Conservation (phyloP, 1,140 invertebrate genomes). For the Tetraneura akinire region DNA sequence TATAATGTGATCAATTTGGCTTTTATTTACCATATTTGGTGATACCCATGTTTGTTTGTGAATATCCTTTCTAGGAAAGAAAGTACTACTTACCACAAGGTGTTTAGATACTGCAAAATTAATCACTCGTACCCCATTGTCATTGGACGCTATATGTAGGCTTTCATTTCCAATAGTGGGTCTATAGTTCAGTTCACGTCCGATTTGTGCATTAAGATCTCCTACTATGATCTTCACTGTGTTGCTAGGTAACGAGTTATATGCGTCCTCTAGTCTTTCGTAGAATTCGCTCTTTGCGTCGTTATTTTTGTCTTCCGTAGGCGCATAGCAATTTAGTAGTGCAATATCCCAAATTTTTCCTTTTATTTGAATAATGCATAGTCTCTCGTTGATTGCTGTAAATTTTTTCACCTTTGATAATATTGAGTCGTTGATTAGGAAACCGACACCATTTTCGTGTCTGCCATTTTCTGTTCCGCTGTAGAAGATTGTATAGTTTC, state of each 20-base stretch:
- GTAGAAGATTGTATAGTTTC: neutral
- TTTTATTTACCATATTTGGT: neutral
- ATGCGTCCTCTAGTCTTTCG: conserved; percentile 39
- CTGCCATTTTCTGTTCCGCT: neutral
- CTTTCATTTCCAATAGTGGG: conserved; percentile 52
- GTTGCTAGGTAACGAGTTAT: conserved; percentile 29
- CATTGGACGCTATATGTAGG: too few species aligned
- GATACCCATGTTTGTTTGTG: too few species aligned
- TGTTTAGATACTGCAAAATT: too few species aligned
- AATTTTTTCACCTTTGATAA: neutral
- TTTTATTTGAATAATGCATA: conserved; percentile 37
- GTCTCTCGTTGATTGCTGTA: neutral
- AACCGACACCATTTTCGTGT: conserved; percentile 3
- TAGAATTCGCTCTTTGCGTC: conserved; percentile 52
- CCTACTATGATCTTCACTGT: conserved; percentile 52
- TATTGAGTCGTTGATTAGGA: conserved; percentile 5
- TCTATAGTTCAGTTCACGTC: conserved; percentile 28
- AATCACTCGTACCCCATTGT: too few species aligned
- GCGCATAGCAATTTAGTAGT: conserved; percentile 48
- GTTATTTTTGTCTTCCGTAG: conserved; percentile 52
- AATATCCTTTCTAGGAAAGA: too few species aligned
- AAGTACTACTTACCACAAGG: too few species aligned
- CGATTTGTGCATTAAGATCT: conserved; percentile 53
- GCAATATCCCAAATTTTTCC: conserved; percentile 50
- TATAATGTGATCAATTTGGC: conserved; percentile 54